phyloP scores from a whole-genome alignment of 2,113 vertebrate species.

The Brachypodius melanocephalos region DNA sequence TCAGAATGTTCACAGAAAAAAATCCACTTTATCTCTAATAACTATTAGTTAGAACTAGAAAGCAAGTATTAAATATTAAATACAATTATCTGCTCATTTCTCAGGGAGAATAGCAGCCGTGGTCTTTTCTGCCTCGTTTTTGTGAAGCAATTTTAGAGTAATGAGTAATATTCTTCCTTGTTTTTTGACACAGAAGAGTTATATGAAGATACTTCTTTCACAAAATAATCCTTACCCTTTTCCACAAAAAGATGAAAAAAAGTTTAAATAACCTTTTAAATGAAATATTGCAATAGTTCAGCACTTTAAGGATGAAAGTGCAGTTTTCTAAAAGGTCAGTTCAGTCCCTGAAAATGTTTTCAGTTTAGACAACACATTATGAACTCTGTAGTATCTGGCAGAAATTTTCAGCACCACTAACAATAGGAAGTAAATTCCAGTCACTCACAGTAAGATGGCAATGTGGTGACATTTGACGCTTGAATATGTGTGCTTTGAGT shows the following conservation, averaged over 20 bases:
- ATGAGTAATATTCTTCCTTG: not conserved
- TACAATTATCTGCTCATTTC: not conserved
- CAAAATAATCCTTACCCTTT: slow-evolving; percentile 51
- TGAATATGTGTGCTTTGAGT: slow-evolving; percentile 25
- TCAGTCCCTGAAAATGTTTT: slow-evolving; percentile 68
- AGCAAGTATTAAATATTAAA: not conserved
- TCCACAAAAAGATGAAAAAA: slow-evolving; percentile 21
- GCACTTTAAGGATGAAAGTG: slow-evolving; percentile 70
- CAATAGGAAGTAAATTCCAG: slow-evolving; percentile 71
- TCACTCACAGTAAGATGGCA: slow-evolving; percentile 75
- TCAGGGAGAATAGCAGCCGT: not conserved
- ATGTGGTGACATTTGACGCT: slow-evolving; percentile 77
- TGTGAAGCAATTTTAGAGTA: not conserved
- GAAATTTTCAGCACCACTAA: slow-evolving; percentile 73
- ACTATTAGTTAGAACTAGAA: not conserved
- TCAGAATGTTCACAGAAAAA: not conserved
- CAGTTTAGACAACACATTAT: slow-evolving; percentile 69
- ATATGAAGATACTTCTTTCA: not conserved
- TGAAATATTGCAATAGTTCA: slow-evolving; percentile 71
- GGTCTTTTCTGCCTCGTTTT: not conserved
- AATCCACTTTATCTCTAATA: not conserved
- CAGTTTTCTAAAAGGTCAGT: slow-evolving; percentile 75
- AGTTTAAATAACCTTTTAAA: slow-evolving; percentile 76
- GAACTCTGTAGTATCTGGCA: slow-evolving; percentile 46
- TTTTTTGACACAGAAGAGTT: slow-evolving; percentile 22